A percentile compares a stretch with the other conserved stretches of the same genome.
phyloP scores from a whole-genome alignment of 2,113 vertebrate species.

The Carassius carassius region DNA sequence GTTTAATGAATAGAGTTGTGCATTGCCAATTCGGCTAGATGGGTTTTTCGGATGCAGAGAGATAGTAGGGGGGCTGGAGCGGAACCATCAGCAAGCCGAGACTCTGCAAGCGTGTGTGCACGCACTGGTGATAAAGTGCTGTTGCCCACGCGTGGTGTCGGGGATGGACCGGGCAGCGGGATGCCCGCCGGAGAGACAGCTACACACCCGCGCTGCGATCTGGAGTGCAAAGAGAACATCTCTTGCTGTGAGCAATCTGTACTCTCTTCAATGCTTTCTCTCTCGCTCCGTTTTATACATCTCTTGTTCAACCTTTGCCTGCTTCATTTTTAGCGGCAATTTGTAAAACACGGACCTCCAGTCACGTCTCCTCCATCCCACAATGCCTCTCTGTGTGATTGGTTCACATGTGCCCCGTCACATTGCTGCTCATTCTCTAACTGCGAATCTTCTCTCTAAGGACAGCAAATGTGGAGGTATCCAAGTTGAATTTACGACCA shows the following conservation, averaged over 20 bases:
- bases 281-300: constrained; percentile 39
- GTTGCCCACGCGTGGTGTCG: constrained; percentile 7
- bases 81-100: constrained; percentile 21
- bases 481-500: not conserved
- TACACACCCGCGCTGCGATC: constrained; percentile 55
- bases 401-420: constrained; percentile 7
- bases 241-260: constrained; percentile 76
- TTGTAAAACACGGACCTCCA: constrained; percentile 73
- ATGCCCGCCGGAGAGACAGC: constrained; percentile 26
- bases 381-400: constrained; percentile 16
- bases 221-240: constrained; percentile 65
- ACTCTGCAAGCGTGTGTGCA: constrained; percentile 33
- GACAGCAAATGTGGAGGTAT: not conserved
- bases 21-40: constrained; percentile 25
- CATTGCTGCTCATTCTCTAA: constrained; percentile 12
- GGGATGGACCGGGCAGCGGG: constrained; percentile 48
- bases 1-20: constrained; percentile 10
- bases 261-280: constrained; percentile 57
- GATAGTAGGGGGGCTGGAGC: constrained; percentile 16
- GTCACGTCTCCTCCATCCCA: constrained; percentile 59
- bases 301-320: constrained; percentile 39
- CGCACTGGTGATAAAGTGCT: constrained; percentile 51
- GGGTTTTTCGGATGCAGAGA: constrained; percentile 15
- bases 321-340: constrained; percentile 64
- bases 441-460: not conserved